phyloP scores from a whole-genome alignment of 2,797 vertebrate species.

The Danio aesculapii region DNA sequence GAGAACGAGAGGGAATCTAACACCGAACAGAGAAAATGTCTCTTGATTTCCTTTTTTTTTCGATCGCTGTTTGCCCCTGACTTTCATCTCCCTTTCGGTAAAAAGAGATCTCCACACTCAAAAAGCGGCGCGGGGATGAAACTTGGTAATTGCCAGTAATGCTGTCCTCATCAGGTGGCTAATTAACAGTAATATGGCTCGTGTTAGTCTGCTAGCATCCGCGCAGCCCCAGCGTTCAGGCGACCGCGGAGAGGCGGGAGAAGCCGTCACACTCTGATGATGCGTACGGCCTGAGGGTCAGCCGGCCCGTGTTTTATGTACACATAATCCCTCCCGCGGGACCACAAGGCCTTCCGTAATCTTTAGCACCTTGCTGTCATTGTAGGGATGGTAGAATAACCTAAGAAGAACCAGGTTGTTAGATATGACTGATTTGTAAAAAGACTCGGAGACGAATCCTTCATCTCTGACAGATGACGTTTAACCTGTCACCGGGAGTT shows the following conservation, averaged over 20 bases:
- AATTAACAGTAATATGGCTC: slow-evolving; percentile 76
- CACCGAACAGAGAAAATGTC: slow-evolving; percentile 51
- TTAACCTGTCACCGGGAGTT: slow-evolving; percentile 50
- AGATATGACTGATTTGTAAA: slow-evolving; percentile 25
- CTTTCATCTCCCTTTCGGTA: slow-evolving; percentile 46
- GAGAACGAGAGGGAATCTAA: slow-evolving; percentile 45
- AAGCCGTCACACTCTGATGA: slow-evolving; percentile 48
- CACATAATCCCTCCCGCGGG: slow-evolving; percentile 30
- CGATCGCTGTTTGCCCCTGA: slow-evolving; percentile 31
- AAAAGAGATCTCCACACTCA: slow-evolving; percentile 59
- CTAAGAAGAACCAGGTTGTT: not conserved
- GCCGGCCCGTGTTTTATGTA: slow-evolving; percentile 33
- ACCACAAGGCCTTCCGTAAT: not conserved
- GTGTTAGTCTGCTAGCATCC: slow-evolving; percentile 67
- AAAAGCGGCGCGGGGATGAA: slow-evolving; percentile 70
- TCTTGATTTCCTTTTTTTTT: slow-evolving; percentile 51
- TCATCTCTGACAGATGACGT: slow-evolving; percentile 51
- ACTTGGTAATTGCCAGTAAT: slow-evolving; percentile 78
- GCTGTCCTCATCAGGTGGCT: slow-evolving; percentile 77
- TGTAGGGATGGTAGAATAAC: slow-evolving; percentile 1
- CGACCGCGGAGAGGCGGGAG: slow-evolving; percentile 49
- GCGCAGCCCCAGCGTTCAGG: slow-evolving; percentile 40
- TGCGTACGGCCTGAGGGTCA: slow-evolving; percentile 49
- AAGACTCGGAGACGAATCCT: slow-evolving; percentile 35
- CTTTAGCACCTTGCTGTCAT: slow-evolving; percentile 17